A percentile compares a stretch with the other conserved stretches of the same genome.
phyloP scores from a whole-genome alignment of 1,140 invertebrate genomes.

The Heterodera carotae region DNA sequence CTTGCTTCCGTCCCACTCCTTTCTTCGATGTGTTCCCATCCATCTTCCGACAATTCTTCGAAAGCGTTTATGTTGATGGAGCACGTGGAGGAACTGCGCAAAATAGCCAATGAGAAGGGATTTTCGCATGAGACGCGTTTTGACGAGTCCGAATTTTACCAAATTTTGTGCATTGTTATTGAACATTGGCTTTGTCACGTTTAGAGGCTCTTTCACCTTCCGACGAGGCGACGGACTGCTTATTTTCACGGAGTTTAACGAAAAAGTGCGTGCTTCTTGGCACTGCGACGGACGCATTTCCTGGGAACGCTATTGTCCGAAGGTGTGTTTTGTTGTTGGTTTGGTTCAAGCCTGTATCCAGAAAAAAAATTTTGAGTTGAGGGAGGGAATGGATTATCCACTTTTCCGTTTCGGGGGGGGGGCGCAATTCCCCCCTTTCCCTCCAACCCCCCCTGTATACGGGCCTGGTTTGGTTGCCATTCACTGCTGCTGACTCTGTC shows the following conservation, averaged over 20 bases:
- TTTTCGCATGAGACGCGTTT: slow-evolving; percentile 24
- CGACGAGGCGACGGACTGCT: slow-evolving; percentile 16
- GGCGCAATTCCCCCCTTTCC: no score
- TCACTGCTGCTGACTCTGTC: not conserved
- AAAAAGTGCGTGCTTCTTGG: slow-evolving; percentile 11
- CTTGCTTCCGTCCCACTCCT: not conserved
- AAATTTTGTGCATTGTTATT: not conserved
- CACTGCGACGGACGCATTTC: slow-evolving; percentile 13
- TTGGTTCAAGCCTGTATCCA: no score
- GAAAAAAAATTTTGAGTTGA: no score
- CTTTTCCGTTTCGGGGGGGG: no score
- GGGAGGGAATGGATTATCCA: no score
- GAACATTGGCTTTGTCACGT: not conserved
- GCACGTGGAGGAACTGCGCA: slow-evolving; percentile 14
- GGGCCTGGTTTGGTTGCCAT: not conserved
- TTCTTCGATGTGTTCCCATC: not conserved
- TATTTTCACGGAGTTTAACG: slow-evolving; percentile 18
- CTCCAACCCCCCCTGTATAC: no score
- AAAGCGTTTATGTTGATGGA: slow-evolving; percentile 8
- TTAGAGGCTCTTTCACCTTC: slow-evolving; percentile 27
- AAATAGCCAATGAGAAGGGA: slow-evolving; percentile 13
- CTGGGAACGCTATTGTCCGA: slow-evolving; percentile 13
- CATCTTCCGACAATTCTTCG: not conserved
- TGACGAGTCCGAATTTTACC: slow-evolving; percentile 12
- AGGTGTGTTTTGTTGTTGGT: no score